Base-by-base conservation (phyloP, 64 coral and sea anemone species). In the Pocillopora damicornis region DNA sequence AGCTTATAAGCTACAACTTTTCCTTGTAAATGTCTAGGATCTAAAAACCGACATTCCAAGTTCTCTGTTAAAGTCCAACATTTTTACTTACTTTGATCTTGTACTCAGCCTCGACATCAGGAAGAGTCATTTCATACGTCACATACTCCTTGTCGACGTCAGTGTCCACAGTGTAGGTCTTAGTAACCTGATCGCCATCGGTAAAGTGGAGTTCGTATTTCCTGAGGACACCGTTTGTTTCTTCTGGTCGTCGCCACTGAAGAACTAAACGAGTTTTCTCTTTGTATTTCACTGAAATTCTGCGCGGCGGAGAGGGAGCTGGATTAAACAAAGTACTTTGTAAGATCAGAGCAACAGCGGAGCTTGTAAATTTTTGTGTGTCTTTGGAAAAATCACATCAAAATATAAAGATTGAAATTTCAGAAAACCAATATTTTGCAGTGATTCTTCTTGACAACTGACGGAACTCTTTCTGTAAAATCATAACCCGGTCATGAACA, bases 271-370 rank as follows among this genome's bases (percentile, higher is more conserved):
- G 89, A 2, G 91, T 66, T 4, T 88, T 91, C 8, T 88, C 76
- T 66, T 96, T 96, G 12, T 82, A 74, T 17, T 87, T 87, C 6
- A 96, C 91, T 61, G 88, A 92, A 16, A 96, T 61, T 14, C 80
- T 91, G n/a, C 80, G 75, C 17, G 94, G 94, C 34, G 88, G 75
- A 77, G 87, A 90, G 12, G 94, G 94, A 42, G 75, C 94, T 96
- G n/a, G 14, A 45, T 56, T 58, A 45, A 51, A 16, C 4, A 30
- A n/a, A 51, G 60, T 30, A 13, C 3, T 42, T 1, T 6, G 26
- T 61, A 10, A 61, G 18, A 77, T 9, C 12, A 88, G 18, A 18
- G 7, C 15, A 5, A 56, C 15, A 35, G 20, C 16, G 15, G 22
- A 66, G 11, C 23, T 13, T 35, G 13, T 26, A 63, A 13, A 13